phyloP scores from a whole-genome alignment of 2,888 invertebrate species.

The Aphelenchoides bicaudatus region DNA sequence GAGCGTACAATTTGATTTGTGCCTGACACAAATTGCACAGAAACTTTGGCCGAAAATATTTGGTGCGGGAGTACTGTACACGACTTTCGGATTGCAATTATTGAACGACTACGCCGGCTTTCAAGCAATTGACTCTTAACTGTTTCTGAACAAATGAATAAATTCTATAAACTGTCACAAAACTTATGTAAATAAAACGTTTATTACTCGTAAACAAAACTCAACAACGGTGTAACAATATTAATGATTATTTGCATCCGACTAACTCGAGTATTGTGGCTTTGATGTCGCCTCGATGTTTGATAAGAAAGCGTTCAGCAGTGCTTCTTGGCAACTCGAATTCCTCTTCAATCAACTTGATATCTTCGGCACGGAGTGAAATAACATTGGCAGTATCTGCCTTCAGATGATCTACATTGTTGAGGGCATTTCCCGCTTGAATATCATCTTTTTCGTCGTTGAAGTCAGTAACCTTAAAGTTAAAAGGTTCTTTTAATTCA shows the following conservation, averaged over 20 bases:
- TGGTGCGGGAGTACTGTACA: too few species aligned
- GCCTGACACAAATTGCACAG: too few species aligned
- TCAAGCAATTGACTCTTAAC: too few species aligned
- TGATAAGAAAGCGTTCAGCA: constrained; percentile 15
- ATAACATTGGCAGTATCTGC: constrained; percentile 7
- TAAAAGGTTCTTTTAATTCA: too few species aligned
- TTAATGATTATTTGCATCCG: background rate
- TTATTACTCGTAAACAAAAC: background rate
- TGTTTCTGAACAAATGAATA: too few species aligned
- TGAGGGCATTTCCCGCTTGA: constrained; percentile 12
- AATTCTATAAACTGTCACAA: background rate
- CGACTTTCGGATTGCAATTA: too few species aligned
- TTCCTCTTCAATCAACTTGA: constrained; percentile 3
- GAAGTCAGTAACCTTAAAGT: constrained; percentile 41
- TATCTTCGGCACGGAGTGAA: constrained; percentile 8
- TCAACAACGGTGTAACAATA: background rate
- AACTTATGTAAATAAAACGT: constrained; percentile 5
- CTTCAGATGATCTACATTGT: constrained; percentile 16
- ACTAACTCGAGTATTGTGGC: background rate
- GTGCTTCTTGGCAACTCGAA: constrained; percentile 2
- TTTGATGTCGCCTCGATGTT: constrained; percentile 9
- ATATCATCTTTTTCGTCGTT: constrained; percentile 40
- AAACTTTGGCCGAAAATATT: too few species aligned
- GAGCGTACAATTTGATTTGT: too few species aligned
- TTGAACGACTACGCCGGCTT: too few species aligned